These are phyloP conservation scores for Pangasius mekongensis DNA, from an alignment of 2,797 vertebrate genomes.

Conservation along the genomic window DNA sequence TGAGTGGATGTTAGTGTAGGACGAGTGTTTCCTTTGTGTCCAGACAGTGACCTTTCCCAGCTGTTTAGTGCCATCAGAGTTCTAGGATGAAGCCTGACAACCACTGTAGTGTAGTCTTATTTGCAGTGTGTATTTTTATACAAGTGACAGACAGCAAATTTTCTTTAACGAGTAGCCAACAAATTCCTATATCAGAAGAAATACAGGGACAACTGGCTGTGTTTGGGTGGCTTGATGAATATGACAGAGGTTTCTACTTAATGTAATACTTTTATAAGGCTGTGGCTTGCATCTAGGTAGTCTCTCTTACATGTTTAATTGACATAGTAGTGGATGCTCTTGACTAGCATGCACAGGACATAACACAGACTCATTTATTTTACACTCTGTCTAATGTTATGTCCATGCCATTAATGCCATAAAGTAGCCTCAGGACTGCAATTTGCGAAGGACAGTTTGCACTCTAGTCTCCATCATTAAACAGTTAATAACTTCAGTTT, in stretches of 20 bases:
- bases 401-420: too few relatives aligned
- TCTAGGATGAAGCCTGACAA: constrained; percentile 35
- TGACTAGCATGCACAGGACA: too few relatives aligned
- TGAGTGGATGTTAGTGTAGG: constrained; percentile 1
- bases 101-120: constrained; percentile 20
- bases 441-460: not conserved
- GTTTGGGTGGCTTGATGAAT: not conserved
- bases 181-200: not conserved
- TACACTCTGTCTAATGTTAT: too few relatives aligned
- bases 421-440: too few relatives aligned
- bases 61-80: constrained; percentile 69
- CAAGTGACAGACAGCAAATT: constrained; percentile 51
- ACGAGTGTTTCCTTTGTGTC: constrained; percentile 35
- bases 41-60: constrained; percentile 68
- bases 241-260: not conserved
- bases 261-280: not conserved
- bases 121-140: constrained; percentile 40
- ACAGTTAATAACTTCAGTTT: not conserved
- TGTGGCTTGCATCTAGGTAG: not conserved
- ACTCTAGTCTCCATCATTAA: too few relatives aligned
- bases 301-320: not conserved
- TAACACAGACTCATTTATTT: too few relatives aligned
- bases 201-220: not conserved
- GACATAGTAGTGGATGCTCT: not conserved
- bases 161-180: not conserved